Percentiles rank a stretch among this genome's conserved stretches.
These are phyloP conservation scores for Sebastes minor DNA, from an alignment of 2,797 vertebrate species.

Conservation along the genomic window DNA sequence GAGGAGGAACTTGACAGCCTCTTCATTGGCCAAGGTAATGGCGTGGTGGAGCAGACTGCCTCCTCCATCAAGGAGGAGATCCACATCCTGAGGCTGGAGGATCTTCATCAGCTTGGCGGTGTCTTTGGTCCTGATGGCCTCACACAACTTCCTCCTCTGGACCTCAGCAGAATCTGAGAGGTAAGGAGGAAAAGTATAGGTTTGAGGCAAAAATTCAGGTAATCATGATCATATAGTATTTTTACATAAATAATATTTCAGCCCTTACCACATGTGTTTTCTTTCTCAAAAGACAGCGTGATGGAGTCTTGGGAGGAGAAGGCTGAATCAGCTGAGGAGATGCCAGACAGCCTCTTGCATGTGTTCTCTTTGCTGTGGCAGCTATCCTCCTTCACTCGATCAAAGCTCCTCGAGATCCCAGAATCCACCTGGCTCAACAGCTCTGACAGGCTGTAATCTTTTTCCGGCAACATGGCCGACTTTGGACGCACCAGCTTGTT, in stretches of 20 bases:
- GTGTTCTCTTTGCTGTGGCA: conserved; percentile 88
- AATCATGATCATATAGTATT: neutral
- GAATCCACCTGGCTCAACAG: conserved; percentile 94
- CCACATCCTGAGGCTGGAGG: conserved; percentile 97
- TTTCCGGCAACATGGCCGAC: conserved; percentile 87
- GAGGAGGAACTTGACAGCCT: conserved; percentile 95
- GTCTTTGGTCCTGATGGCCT: conserved; percentile 92
- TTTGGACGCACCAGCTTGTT: conserved; percentile 79
- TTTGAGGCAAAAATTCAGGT: neutral
- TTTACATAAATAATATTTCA: neutral
- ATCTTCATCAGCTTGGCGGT: conserved; percentile 97
- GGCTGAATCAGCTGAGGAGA: conserved; percentile 97
- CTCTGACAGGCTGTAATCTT: conserved; percentile 93
- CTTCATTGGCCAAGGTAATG: conserved; percentile 89
- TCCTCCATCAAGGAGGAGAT: conserved; percentile 90
- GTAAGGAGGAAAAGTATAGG: neutral
- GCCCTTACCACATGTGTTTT: conserved; percentile 86
- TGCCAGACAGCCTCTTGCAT: conserved; percentile 92
- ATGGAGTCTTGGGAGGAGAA: conserved; percentile 98
- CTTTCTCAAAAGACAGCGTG: conserved; percentile 93
- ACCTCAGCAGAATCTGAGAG: conserved; percentile 89
- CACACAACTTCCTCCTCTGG: conserved; percentile 92
- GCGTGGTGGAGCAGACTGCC: conserved; percentile 92
- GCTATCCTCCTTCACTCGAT: conserved; percentile 88
- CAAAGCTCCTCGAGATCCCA: conserved; percentile 91